Percentiles rank a stretch among this genome's conserved stretches.
Conservation (phyloP, 2,113 vertebrate genomes). For the Dicrurus megarhynchus region DNA sequence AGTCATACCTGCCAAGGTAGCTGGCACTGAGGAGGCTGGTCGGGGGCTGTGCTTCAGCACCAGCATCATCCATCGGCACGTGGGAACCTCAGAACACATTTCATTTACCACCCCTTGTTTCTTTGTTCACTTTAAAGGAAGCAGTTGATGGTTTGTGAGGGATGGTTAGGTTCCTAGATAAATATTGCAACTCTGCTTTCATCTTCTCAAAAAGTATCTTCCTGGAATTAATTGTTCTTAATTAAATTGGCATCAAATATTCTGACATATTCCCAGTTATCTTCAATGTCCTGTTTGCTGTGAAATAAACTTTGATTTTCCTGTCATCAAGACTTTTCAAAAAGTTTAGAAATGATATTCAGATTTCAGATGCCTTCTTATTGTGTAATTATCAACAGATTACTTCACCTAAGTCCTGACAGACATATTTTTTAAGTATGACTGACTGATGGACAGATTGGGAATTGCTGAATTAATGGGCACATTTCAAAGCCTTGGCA, state of each 20-base stretch:
- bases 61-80: neutral
- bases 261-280: neutral
- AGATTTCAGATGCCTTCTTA: slow-evolving; percentile 66
- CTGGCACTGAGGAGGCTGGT: neutral
- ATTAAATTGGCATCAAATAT: slow-evolving; percentile 5
- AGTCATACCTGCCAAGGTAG: neutral
- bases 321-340: slow-evolving; percentile 11
- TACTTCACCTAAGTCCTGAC: slow-evolving; percentile 77
- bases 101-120: neutral
- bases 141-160: neutral
- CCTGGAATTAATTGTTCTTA: neutral
- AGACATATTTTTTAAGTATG: slow-evolving; percentile 84
- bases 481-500: slow-evolving; percentile 78
- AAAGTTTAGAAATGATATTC: slow-evolving; percentile 52
- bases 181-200: neutral
- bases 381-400: slow-evolving; percentile 78
- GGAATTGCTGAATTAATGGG: slow-evolving; percentile 80
- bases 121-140: neutral
- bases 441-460: slow-evolving; percentile 81
- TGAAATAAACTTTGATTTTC: slow-evolving; percentile 37
- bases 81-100: neutral
- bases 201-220: neutral
- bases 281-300: neutral
- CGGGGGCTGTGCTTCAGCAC: neutral
- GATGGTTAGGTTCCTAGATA: neutral